These are phyloP conservation scores for Caenorhabditis becei DNA, from an alignment of 2,888 invertebrate genomes.

Conservation along the genomic window DNA sequence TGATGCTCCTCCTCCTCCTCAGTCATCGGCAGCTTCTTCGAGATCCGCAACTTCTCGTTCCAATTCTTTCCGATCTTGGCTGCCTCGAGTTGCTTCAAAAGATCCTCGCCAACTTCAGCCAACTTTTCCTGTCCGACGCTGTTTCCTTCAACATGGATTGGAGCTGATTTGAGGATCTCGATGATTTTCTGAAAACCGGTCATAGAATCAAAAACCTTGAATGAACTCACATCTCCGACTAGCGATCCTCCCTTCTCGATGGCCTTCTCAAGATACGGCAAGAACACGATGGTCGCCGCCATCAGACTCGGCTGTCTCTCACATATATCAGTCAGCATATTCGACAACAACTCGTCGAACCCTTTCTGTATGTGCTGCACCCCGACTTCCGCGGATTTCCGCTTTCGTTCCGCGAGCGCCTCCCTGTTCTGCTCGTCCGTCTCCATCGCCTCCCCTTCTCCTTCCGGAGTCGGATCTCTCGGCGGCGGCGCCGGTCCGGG, in stretches of 20 bases:
- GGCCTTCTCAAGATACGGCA: slow-evolving; percentile 17
- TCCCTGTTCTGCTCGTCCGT: neutral
- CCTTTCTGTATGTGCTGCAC: neutral
- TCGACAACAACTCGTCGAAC: neutral
- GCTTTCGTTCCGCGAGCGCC: neutral
- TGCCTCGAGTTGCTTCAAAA: slow-evolving; percentile 5
- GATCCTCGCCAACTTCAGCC: neutral
- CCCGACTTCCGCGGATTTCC: neutral
- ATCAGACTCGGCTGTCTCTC: slow-evolving; percentile 9
- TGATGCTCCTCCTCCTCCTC: neutral
- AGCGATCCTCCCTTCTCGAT: neutral
- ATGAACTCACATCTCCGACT: neutral
- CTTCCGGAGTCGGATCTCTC: neutral
- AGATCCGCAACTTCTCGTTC: slow-evolving; percentile 2
- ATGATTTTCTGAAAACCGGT: slow-evolving; percentile 19
- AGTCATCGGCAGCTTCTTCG: neutral
- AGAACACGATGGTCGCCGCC: slow-evolving; percentile 15
- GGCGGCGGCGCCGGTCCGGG: slow-evolving; percentile 4
- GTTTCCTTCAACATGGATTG: neutral
- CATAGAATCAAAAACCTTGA: neutral
- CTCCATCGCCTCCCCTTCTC: slow-evolving; percentile 1
- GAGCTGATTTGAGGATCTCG: neutral
- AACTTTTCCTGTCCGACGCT: neutral
- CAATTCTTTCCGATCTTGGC: slow-evolving; percentile 31
- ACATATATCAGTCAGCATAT: slow-evolving; percentile 7